Evolutionary conservation across 2,797 vertebrate genomes (phyloP), one percentile per base, ranked within the genome.

Genomic region (Etheostoma perlongum): DNA sequence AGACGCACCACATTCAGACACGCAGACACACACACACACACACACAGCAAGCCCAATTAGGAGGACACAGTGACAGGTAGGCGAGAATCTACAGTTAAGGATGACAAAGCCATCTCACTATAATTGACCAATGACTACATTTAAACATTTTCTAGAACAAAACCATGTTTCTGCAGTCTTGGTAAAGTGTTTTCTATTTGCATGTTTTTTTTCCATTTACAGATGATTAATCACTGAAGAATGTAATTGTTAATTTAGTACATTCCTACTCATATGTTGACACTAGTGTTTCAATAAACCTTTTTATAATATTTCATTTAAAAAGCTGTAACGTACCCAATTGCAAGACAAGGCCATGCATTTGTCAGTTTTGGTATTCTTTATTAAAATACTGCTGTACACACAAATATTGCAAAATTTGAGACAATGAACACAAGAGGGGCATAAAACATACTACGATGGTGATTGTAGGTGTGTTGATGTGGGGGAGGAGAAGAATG

Each of bases 341-440:
- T 10, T 49, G 30, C 3, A 65, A 63, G 53, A 67, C 63, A 21
- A 47, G 5, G 61, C 23, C 11, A 44, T 10, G 19, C 23, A 53
- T 46, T 15, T 6, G 66, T 92, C 68, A 81, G 72, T 95, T 95
- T 95, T 97, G 95, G 94, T 97, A 97, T 97, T 97, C 97, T 99
- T 99, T 99, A 99, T 99, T 99, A 99, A 99, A 99, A 99, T 99
- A 99, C 97, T 98, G 98, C 98, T 99, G 97, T 99, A 99, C 98
- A 99, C 95, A 96, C 96, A 96, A 95, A 96, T 95, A 95, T 95
- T 95, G 93, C 95, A 95, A 96, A 95, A 93, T 93, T 86, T 97
- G 96, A 97, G 96, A 97, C 96, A 92, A 93, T 95, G 95, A 97
- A 97, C 96, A 97, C 92, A 95, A 95, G 93, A 95, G 92, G 93